Evolutionary conservation across 2,888 invertebrate genomes (phyloP), one percentile per base, ranked within the genome.

Genomic region (Amphipoea lucens): DNA sequence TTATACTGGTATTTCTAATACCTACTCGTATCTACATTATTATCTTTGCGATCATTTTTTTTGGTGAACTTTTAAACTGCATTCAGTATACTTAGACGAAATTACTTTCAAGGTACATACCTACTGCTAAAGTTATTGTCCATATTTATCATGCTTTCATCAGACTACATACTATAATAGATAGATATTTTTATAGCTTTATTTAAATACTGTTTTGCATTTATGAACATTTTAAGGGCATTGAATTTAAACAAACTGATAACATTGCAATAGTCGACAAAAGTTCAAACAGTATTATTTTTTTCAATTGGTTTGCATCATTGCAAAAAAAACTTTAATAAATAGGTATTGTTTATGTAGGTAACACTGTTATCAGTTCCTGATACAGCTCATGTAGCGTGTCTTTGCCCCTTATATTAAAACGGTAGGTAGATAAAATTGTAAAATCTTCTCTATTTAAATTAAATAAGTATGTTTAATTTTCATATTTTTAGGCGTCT

Each of bases 231-330:
- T 36, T 42, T 67, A 42, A 77, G 40, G 42, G 23, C 78, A 73
- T 65, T 69, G 45, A 60, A 68, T 82, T 65, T 78, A 83, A 78
- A 82, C 48, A 83, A 51, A 65, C 57, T 60, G 78, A 78, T 83
- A 78, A 69, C 29, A 45, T 48, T 83, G 70, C 51, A 76, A 36
- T 42, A 60, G 17, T n/a, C 60, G 11, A 65, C 48, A 42, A 29
- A 69, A 40, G 76, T 66, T 81, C 65, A 62, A 66, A 60, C 23
- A 17, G 3, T 42, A 51, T 42, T 42, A 57, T 48, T 83, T 60
- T 9, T 72, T 20, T 29, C 11, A 9, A 68, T 11, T 62, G 23
- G 12, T 14, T 83, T 74, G 66, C 75, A 68, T 87, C 84, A 78
- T 76, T 54, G 12, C 4, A 65, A 20, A 72, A 70, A 74, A 60